Evolutionary conservation across 2,888 invertebrate species (phyloP), one percentile per base, ranked within the genome.

Genomic region (Allolobophora icterica): DNA sequence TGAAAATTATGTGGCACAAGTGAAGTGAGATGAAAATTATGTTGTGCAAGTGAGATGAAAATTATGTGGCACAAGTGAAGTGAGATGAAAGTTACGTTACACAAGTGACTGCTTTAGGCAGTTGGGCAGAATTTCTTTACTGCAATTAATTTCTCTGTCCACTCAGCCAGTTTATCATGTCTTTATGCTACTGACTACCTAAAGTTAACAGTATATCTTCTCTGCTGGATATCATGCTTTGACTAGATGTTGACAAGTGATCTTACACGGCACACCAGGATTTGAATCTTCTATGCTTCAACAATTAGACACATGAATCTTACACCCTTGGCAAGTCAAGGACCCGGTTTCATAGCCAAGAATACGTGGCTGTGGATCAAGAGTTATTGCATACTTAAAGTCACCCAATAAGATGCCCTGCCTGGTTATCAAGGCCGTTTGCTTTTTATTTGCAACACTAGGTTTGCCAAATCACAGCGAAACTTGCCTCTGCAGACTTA

Each of bases 291-390:
- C n/a, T 2, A 71, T 52, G 52, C 52, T 24, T 52, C 52, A n/a
- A 71, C 71, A 71, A 71, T 71, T n/a, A 71, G 71, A n/a, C 71
- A 71, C 30, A 71, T n/a, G 71, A 71, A 71, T n/a, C 71, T 71
- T 71, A 71, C 71, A n/a, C 30, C n/a, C 30, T 71, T 30, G n/a
- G n/a, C 71, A 71, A 71, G 71, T 71, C 71, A 71, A 71, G 71
- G 30, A n/a, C 30, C 71, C 30, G 8, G 30, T 71, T 71, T 71
- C 71, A n/a, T n/a, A 71, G 71, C 13, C 71, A 30, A 71, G 71
- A 71, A 71, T n/a, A 30, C 71, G n/a, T 6, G n/a, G 71, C 5
- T n/a, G 71, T n/a, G n/a, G 30, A 71, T 71, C 11, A 71, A 17
- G n/a, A 71, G 71, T 71, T n/a, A n/a, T 30, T 30, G 71, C 30